These are phyloP conservation scores for Pentalonia nigronervosa DNA, from an alignment of 1,140 invertebrate genomes.

Conservation along the genomic window DNA sequence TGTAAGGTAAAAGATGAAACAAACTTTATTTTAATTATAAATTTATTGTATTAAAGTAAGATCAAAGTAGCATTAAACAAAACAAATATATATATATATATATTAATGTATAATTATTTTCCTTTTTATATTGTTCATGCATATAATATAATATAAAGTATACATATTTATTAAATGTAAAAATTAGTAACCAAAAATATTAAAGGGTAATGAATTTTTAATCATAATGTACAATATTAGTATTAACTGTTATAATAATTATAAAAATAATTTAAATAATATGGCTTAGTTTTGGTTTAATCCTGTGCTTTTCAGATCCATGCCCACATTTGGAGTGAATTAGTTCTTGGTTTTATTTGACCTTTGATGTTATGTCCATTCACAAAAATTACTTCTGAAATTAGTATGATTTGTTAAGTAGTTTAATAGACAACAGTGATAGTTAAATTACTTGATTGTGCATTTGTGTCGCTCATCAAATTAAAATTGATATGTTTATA, in stretches of 20 bases:
- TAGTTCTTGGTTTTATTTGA: neutral
- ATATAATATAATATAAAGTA: slow-evolving; percentile 48
- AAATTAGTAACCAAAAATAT: slow-evolving; percentile 31
- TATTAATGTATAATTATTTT: slow-evolving; percentile 38
- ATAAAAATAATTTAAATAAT: neutral
- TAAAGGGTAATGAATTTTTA: slow-evolving; percentile 52
- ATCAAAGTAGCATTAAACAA: slow-evolving; percentile 25
- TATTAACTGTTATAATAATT: slow-evolving; percentile 29
- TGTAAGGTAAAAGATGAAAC: neutral
- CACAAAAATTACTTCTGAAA: no score
- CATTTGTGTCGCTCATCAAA: no score
- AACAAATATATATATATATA: neutral
- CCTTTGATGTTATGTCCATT: neutral
- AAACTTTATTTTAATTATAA: neutral
- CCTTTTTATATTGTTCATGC: slow-evolving; percentile 29
- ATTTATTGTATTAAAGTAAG: slow-evolving; percentile 29
- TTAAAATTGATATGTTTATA: no score
- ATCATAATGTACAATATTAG: slow-evolving; percentile 33
- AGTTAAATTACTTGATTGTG: no score
- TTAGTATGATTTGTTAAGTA: no score
- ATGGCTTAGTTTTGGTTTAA: neutral
- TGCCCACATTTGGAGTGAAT: neutral
- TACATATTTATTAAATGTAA: slow-evolving; percentile 37
- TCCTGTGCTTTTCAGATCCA: neutral
- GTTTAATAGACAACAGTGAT: no score